A percentile compares a stretch with the other conserved stretches of the same genome.
These are phyloP conservation scores for Sisyra terminalis DNA, from an alignment of 2,888 invertebrate genomes.

Conservation along the genomic window DNA sequence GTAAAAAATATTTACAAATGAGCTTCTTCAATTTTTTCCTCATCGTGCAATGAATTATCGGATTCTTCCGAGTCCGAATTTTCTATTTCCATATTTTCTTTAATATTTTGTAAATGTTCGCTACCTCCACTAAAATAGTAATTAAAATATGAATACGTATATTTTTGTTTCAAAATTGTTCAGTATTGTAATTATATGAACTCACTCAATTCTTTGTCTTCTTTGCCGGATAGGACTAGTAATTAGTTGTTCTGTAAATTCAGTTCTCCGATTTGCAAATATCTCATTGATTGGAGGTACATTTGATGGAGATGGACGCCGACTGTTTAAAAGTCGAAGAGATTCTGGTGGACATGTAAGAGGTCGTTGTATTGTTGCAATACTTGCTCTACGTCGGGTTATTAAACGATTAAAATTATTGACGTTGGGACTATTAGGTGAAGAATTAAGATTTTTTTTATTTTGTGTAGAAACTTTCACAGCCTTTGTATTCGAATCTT, in stretches of 20 bases:
- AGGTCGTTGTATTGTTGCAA: constrained; percentile 32
- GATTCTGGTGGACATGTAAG: constrained; percentile 20
- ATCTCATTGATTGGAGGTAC: too few species aligned
- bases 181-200: too few species aligned
- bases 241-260: constrained; percentile 3
- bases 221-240: too few species aligned
- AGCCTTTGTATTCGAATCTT: constrained; percentile 18
- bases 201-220: too few species aligned
- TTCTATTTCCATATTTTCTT: constrained; percentile 19
- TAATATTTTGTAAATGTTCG: constrained; percentile 23
- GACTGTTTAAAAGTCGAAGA: background rate
- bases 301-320: constrained; percentile 1
- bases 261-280: background rate
- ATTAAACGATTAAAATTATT: constrained; percentile 16
- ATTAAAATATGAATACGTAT: too few species aligned
- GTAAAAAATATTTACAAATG: background rate
- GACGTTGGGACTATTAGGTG: constrained; percentile 12
- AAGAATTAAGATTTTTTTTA: constrained; percentile 8
- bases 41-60: constrained; percentile 12
- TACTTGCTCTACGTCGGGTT: constrained; percentile 33
- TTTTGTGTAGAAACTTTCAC: constrained; percentile 6
- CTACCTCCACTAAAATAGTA: constrained; percentile 22
- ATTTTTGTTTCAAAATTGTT: too few species aligned
- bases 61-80: constrained; percentile 2
- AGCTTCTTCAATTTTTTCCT: constrained; percentile 10